These are phyloP conservation scores for Eupeodes corollae DNA, from an alignment of 1,140 invertebrate genomes.

Conservation along the genomic window DNA sequence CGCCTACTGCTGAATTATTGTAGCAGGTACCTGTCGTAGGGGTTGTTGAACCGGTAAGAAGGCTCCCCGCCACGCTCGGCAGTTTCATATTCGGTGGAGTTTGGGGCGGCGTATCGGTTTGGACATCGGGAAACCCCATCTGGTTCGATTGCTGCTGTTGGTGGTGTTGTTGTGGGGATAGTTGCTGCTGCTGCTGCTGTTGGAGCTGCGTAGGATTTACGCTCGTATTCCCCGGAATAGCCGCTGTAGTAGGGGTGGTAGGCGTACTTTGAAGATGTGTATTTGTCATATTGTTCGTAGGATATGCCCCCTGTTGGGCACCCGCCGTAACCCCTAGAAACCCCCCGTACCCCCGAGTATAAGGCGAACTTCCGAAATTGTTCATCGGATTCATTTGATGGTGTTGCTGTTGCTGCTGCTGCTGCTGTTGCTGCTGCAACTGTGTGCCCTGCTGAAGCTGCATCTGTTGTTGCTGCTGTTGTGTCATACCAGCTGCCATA, in stretches of 20 bases:
- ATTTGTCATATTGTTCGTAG: constrained; percentile 22
- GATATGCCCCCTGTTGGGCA: constrained; percentile 29
- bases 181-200: constrained; percentile 12
- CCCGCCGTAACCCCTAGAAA: constrained; percentile 39
- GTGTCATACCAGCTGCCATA: constrained; percentile 8
- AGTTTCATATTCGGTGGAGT: constrained; percentile 86
- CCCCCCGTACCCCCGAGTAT: constrained; percentile 42
- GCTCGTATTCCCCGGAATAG: constrained; percentile 30
- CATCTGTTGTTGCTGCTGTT: constrained; percentile 14
- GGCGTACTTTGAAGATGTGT: constrained; percentile 22
- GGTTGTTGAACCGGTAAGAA: constrained; percentile 44
- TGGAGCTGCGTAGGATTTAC: constrained; percentile 34
- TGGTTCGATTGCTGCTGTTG: constrained; percentile 21
- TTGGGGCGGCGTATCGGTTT: constrained; percentile 80
- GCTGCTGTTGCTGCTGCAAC: constrained; percentile 12
- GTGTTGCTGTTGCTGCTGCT: constrained; percentile 29
- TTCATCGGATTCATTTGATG: constrained; percentile 15
- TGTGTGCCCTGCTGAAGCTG: background rate
- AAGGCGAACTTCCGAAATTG: constrained; percentile 37
- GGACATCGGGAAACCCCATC: constrained; percentile 71
- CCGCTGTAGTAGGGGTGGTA: constrained; percentile 31
- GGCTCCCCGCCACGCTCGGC: constrained; percentile 53
- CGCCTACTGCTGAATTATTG: constrained; percentile 20
- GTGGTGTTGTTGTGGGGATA: constrained; percentile 23
- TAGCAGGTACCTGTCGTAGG: constrained; percentile 46